Conservation (phyloP, 1,140 invertebrate species). For the Varroa destructor region DNA sequence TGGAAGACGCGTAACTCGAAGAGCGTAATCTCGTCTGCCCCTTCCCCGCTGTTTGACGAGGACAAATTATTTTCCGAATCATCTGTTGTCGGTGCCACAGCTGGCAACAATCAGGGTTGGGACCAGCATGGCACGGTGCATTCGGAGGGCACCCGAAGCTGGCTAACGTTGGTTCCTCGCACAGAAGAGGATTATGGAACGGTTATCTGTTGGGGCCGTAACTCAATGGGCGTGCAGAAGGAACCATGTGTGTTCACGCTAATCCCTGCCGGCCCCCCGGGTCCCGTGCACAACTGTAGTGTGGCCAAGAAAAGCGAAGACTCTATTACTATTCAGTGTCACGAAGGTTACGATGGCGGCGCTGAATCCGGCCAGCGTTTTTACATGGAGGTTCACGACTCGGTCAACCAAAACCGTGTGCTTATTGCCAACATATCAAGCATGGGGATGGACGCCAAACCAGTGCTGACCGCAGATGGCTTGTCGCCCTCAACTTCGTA, state of each 20-base stretch:
- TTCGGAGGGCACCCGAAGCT: constrained; percentile 15
- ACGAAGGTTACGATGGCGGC: constrained; percentile 36
- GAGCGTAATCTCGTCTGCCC: constrained; percentile 42
- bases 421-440: background rate
- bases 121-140: background rate
- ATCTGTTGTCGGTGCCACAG: background rate
- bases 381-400: constrained; percentile 34
- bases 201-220: constrained; percentile 37
- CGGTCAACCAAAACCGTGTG: constrained; percentile 26
- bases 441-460: background rate
- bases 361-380: constrained; percentile 32
- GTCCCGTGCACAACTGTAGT: constrained; percentile 35
- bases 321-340: constrained; percentile 34
- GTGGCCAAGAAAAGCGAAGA: constrained; percentile 35
- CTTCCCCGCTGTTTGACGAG: background rate
- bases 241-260: constrained; percentile 37
- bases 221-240: constrained; percentile 35
- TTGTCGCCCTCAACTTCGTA: constrained; percentile 25
- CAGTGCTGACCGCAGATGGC: background rate
- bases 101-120: background rate
- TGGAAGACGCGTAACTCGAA: constrained; percentile 70
- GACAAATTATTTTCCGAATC: background rate
- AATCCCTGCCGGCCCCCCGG: constrained; percentile 36
- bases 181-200: constrained; percentile 34
- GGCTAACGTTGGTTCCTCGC: constrained; percentile 29